Percentiles rank a stretch among this genome's conserved stretches.
phyloP scores from a whole-genome alignment of 2,888 invertebrate species.

The Cheilosia scutellata region DNA sequence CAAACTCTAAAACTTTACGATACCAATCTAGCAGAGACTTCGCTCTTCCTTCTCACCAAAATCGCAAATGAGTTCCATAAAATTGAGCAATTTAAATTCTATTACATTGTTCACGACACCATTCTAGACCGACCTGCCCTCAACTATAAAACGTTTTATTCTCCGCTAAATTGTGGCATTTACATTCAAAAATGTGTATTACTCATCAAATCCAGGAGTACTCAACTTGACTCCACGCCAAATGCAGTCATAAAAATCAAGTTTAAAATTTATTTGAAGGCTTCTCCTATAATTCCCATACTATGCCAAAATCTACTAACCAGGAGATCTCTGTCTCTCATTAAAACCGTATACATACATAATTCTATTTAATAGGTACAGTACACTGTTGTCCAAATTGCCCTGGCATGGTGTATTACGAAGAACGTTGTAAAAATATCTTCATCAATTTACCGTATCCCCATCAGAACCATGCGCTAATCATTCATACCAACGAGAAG shows the following conservation, averaged over 20 bases:
- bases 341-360: slow-evolving; percentile 44
- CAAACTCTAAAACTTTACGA: slow-evolving; percentile 32
- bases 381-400: slow-evolving; percentile 40
- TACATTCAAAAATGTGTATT: slow-evolving; percentile 60
- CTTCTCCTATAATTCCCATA: not conserved
- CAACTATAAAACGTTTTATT: slow-evolving; percentile 60
- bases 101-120: slow-evolving; percentile 55
- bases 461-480: slow-evolving; percentile 29
- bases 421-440: slow-evolving; percentile 29
- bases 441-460: slow-evolving; percentile 17
- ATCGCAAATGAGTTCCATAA: slow-evolving; percentile 34
- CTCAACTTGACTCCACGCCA: not conserved
- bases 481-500: slow-evolving; percentile 48
- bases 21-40: slow-evolving; percentile 8
- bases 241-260: slow-evolving; percentile 55
- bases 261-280: slow-evolving; percentile 53
- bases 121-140: slow-evolving; percentile 13
- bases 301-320: slow-evolving; percentile 6
- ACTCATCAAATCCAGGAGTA: slow-evolving; percentile 40
- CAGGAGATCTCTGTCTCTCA: slow-evolving; percentile 13
- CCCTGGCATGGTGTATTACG: not conserved
- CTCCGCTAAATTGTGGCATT: slow-evolving; percentile 59
- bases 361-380: slow-evolving; percentile 60
- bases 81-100: slow-evolving; percentile 51
- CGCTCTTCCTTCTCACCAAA: slow-evolving; percentile 14